These are phyloP conservation scores for Ondatra zibethicus DNA, from an alignment of 2,113 vertebrate genomes.

Conservation along the genomic window DNA sequence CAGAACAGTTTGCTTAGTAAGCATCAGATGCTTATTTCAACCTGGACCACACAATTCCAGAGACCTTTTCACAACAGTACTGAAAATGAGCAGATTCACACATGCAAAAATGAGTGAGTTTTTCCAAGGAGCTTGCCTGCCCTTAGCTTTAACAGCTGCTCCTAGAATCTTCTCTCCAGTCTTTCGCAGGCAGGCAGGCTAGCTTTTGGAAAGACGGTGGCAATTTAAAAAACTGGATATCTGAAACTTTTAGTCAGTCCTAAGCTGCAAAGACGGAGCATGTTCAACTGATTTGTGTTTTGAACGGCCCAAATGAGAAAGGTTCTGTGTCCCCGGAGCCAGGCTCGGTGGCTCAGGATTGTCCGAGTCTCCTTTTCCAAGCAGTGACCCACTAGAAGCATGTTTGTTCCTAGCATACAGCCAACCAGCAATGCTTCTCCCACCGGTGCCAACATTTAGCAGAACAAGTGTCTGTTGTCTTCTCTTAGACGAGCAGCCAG, in stretches of 20 bases:
- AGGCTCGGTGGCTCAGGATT: conserved; percentile 57
- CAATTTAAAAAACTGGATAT: not conserved
- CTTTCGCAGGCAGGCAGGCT: not conserved
- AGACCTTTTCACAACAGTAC: not conserved
- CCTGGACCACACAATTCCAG: not conserved
- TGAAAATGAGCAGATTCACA: not conserved
- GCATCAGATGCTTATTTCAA: not conserved
- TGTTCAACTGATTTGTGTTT: not conserved
- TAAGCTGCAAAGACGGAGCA: not conserved
- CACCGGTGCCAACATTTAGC: conserved; percentile 81
- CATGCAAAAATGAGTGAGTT: not conserved
- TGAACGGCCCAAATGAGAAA: not conserved
- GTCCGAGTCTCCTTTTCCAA: conserved; percentile 66
- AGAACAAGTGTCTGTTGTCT: conserved; percentile 66
- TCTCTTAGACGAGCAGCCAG: conserved; percentile 50
- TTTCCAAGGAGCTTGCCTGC: not conserved
- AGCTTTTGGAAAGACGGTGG: not conserved
- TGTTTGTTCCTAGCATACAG: conserved; percentile 71
- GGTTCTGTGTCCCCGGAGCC: conserved; percentile 43
- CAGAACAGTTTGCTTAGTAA: not conserved
- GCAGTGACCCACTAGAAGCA: conserved; percentile 68
- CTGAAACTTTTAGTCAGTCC: not conserved
- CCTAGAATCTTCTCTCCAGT: not conserved
- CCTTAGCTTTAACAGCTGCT: not conserved
- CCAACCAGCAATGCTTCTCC: conserved; percentile 76